These are phyloP conservation scores for Ceyx erithaca DNA, from an alignment of 2,797 vertebrate species.

Conservation along the genomic window DNA sequence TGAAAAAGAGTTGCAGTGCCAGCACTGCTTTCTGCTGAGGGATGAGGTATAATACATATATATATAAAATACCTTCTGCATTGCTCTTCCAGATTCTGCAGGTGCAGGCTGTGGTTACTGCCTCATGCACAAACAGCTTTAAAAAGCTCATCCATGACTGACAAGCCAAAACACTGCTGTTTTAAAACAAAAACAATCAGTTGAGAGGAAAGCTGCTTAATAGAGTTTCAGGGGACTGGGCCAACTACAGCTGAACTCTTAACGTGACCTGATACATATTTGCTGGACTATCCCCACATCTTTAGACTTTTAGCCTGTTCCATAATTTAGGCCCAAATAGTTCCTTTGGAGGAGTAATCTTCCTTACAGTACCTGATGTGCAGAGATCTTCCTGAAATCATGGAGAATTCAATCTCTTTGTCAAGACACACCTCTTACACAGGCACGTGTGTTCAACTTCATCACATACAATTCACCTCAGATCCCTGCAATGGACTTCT, in stretches of 20 bases:
- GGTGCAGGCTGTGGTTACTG: not conserved
- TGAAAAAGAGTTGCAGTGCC: not conserved
- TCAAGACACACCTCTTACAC: not conserved
- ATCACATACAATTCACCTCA: not conserved
- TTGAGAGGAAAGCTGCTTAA: not conserved
- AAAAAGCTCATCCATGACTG: not conserved
- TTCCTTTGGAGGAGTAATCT: not conserved
- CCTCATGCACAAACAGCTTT: not conserved
- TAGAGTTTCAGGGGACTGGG: not conserved
- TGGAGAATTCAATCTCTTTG: not conserved
- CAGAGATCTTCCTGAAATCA: not conserved
- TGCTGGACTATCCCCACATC: not conserved
- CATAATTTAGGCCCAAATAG: not conserved
- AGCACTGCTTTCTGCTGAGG: not conserved
- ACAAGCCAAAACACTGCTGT: not conserved
- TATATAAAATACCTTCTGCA: not conserved
- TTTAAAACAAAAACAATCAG: not conserved
- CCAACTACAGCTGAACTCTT: not conserved
- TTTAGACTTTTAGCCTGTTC: not conserved
- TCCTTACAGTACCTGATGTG: not conserved
- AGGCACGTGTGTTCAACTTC: not conserved
- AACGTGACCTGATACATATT: not conserved
- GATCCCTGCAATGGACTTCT: not conserved
- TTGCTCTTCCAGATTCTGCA: slow-evolving; percentile 5
- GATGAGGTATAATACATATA: not conserved